Evolutionary conservation across 2,797 vertebrate species (phyloP).

Genomic region (Vultur gryphus): DNA sequence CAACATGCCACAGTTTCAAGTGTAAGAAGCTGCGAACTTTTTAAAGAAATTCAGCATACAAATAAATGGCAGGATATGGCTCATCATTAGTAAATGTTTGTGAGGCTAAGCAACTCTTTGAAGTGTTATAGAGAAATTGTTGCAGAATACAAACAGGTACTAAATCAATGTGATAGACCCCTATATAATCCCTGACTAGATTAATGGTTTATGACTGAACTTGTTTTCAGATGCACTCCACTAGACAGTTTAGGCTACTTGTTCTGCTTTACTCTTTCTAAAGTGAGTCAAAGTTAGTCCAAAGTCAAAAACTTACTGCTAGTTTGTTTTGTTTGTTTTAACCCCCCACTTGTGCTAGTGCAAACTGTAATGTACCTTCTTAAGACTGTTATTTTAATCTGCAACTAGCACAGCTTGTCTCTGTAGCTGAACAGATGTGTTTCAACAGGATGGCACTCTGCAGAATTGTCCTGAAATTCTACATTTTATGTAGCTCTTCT

Average conservation of each 20-base stretch:
- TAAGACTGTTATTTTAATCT: neutral
- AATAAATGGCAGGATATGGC: neutral
- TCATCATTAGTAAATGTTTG: neutral
- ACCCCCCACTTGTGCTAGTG: rapidly evolving
- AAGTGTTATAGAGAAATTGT: neutral
- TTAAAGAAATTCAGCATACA: neutral
- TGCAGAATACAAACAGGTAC: neutral
- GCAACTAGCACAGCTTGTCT: conserved; percentile 7
- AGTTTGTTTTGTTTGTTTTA: neutral
- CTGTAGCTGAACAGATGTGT: conserved; percentile 29
- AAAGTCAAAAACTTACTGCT: neutral
- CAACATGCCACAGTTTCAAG: neutral
- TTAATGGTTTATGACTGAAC: neutral
- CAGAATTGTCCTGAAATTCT: neutral
- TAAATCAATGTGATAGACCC: neutral
- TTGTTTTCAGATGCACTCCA: neutral
- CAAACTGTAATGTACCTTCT: neutral
- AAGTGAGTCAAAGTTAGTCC: neutral
- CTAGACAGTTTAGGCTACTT: neutral
- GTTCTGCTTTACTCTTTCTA: neutral
- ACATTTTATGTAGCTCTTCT: neutral
- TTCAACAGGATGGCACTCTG: conserved; percentile 5
- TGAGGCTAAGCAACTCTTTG: neutral
- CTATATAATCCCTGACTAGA: neutral
- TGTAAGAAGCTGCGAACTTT: neutral